A percentile compares a stretch with the other conserved stretches of the same genome.
Evolutionary conservation across 2,113 vertebrate genomes (phyloP).

Genomic region (Tachuris rubrigastra): DNA sequence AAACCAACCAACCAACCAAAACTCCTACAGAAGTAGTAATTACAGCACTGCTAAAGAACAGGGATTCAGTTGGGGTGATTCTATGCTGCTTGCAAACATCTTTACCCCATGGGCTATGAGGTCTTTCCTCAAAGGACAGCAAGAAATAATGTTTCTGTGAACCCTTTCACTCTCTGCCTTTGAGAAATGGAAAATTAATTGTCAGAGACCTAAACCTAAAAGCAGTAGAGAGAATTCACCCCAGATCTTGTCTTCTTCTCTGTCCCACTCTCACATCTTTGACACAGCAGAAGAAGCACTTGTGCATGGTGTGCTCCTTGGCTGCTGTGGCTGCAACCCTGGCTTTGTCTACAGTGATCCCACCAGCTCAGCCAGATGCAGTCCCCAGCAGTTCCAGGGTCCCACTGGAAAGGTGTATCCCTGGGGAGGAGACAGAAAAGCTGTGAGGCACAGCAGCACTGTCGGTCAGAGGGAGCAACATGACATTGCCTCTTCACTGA

Average conservation of each 20-base stretch:
- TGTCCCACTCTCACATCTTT: background rate
- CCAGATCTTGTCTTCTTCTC: background rate
- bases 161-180: background rate
- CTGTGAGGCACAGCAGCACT: background rate
- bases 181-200: background rate
- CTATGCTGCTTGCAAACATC: background rate
- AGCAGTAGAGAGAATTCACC: background rate
- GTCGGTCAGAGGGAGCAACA: background rate
- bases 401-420: background rate
- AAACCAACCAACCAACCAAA: background rate
- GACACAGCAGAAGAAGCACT: background rate
- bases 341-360: background rate
- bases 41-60: background rate
- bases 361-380: background rate
- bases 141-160: background rate
- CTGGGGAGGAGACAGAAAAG: background rate
- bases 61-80: background rate
- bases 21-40: background rate
- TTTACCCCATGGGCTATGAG: background rate
- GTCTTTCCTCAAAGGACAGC: background rate
- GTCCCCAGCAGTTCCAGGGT: background rate
- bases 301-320: rapidly evolving
- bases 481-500: rapidly evolving
- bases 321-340: background rate
- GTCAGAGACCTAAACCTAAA: background rate